phyloP scores from a whole-genome alignment of 2,888 invertebrate species.

The Mesochorus sp. region DNA sequence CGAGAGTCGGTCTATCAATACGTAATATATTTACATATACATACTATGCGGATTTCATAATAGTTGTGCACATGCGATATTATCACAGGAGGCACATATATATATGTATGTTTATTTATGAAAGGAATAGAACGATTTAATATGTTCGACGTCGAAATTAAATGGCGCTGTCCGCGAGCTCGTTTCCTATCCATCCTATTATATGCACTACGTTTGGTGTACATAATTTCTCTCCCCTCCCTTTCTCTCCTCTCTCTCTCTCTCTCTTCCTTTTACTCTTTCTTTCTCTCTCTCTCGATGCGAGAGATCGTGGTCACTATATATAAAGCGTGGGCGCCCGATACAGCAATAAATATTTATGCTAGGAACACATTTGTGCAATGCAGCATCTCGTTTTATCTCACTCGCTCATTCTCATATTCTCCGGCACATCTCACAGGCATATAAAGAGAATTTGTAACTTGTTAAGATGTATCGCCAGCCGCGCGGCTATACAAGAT shows the following conservation, averaged over 20 bases:
- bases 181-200: constrained; percentile 6
- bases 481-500: not conserved
- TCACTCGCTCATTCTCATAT: constrained; percentile 21
- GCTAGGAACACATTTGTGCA: constrained; percentile 36
- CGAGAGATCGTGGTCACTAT: no score
- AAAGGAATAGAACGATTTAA: constrained; percentile 25
- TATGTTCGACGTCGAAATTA: constrained; percentile 40
- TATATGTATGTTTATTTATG: not conserved
- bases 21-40: not conserved
- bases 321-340: constrained; percentile 42
- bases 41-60: not conserved
- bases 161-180: constrained; percentile 37
- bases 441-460: not conserved
- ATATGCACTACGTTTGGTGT: no score
- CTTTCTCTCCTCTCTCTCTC: not conserved
- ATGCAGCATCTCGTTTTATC: constrained; percentile 12
- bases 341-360: constrained; percentile 53
- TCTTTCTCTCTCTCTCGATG: no score
- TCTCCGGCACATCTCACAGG: not conserved
- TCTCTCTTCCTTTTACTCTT: no score
- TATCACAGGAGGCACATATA: not conserved
- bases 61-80: not conserved
- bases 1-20: not conserved
- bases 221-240: no score
- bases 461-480: constrained; percentile 35